Conservation (phyloP, 1,140 invertebrate genomes). For the Apolygus lucorum region DNA sequence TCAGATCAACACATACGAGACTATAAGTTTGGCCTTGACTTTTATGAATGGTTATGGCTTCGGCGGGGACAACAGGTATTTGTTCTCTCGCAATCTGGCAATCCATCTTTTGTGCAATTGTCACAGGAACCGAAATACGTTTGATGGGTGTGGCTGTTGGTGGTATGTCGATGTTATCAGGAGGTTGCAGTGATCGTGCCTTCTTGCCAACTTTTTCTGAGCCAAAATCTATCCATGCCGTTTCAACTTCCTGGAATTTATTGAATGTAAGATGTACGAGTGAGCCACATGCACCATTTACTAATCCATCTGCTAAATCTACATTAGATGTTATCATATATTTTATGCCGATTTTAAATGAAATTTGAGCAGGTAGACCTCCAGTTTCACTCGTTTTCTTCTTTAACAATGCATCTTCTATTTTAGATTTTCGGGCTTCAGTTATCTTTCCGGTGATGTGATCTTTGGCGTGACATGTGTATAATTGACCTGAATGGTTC, state of each 20-base stretch:
- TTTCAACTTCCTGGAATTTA: background rate
- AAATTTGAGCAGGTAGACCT: no score
- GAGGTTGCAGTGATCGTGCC: background rate
- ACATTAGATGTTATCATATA: conserved; percentile 12
- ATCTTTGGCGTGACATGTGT: no score
- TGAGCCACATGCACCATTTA: background rate
- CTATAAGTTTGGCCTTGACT: conserved; percentile 1
- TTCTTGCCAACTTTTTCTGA: background rate
- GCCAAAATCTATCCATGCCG: background rate
- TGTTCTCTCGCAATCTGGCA: background rate
- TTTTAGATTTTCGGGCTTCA: no score
- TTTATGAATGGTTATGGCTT: conserved; percentile 10
- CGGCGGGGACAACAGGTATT: conserved; percentile 2
- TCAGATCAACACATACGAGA: background rate
- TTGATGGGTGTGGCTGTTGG: background rate
- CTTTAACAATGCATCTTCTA: no score
- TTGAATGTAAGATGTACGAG: background rate
- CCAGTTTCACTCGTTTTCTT: no score
- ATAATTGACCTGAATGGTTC: no score
- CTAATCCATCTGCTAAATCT: conserved; percentile 6
- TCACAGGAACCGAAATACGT: background rate
- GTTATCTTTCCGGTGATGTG: background rate
- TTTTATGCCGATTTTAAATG: conserved; percentile 17
- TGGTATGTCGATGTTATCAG: background rate
- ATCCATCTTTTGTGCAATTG: background rate